Evolutionary conservation across 2,113 vertebrate genomes (phyloP).

Genomic region (Zosterops hypoxanthus): DNA sequence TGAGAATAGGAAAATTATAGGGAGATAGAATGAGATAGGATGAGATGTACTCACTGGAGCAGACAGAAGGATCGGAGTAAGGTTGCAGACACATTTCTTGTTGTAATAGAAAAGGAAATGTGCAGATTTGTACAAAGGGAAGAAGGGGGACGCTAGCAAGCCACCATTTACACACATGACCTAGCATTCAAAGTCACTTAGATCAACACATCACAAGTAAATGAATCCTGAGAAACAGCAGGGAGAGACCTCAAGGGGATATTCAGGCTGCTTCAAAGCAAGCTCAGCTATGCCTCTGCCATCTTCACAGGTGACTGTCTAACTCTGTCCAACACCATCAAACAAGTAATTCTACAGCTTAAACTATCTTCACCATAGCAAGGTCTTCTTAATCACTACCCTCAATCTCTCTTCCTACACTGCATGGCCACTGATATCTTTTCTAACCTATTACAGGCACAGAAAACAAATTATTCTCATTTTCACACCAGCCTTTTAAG

Average conservation of each 20-base stretch:
- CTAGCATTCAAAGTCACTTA: neutral
- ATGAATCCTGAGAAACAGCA: neutral
- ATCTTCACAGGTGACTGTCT: neutral
- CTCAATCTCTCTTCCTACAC: neutral
- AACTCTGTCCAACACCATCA: neutral
- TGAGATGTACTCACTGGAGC: neutral
- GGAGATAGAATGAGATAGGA: neutral
- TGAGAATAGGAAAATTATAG: neutral
- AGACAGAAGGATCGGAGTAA: neutral
- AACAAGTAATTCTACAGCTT: neutral
- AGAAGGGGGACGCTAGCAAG: neutral
- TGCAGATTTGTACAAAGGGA: neutral
- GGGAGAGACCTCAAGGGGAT: neutral
- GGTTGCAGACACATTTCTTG: neutral
- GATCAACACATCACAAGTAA: neutral
- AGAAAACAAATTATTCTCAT: neutral
- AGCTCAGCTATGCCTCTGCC: neutral
- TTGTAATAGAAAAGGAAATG: neutral
- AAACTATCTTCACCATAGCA: neutral
- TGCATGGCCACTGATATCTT: neutral
- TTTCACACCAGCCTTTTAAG: neutral
- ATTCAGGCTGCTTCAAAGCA: conserved; percentile 1
- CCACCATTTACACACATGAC: neutral
- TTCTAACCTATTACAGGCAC: neutral
- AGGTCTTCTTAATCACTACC: neutral